These are phyloP conservation scores for Plectrocnemia conspersa DNA, from an alignment of 1,140 invertebrate species.

Conservation along the genomic window DNA sequence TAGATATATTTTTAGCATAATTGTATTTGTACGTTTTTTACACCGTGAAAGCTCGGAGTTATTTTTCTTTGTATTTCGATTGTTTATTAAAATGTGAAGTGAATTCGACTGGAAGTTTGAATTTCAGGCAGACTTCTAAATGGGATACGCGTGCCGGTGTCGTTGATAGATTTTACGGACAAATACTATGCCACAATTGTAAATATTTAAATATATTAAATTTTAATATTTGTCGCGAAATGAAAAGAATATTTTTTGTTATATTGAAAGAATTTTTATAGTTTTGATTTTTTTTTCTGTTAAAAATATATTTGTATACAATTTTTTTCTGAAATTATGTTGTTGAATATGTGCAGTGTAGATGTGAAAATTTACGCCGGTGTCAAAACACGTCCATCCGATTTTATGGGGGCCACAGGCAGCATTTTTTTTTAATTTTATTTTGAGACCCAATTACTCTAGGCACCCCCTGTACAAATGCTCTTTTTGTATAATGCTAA, in stretches of 20 bases:
- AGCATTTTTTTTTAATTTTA: too few relatives aligned
- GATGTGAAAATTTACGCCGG: too few relatives aligned
- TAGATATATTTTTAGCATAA: slow-evolving; percentile 29
- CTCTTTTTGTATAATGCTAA: slow-evolving; percentile 30
- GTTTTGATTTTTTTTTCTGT: too few relatives aligned
- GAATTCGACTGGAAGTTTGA: too few relatives aligned
- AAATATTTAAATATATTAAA: slow-evolving; percentile 28
- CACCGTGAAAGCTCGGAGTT: background rate
- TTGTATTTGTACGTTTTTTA: slow-evolving; percentile 18
- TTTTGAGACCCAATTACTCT: slow-evolving; percentile 22
- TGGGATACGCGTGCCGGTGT: slow-evolving; percentile 23
- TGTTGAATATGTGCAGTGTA: too few relatives aligned
- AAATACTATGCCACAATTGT: slow-evolving; percentile 26
- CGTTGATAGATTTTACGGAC: slow-evolving; percentile 23
- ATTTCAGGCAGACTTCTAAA: slow-evolving; percentile 28
- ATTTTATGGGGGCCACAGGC: slow-evolving; percentile 30
- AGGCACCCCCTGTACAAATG: slow-evolving; percentile 30
- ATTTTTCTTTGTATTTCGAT: background rate
- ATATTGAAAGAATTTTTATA: too few relatives aligned
- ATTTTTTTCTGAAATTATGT: too few relatives aligned
- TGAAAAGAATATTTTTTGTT: slow-evolving; percentile 21
- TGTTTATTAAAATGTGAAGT: too few relatives aligned
- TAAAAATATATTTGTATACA: slow-evolving; percentile 30
- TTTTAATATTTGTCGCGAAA: slow-evolving; percentile 18
- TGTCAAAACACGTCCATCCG: too few relatives aligned